phyloP scores from a whole-genome alignment of 2,888 invertebrate species.

The Andrena minutula region DNA sequence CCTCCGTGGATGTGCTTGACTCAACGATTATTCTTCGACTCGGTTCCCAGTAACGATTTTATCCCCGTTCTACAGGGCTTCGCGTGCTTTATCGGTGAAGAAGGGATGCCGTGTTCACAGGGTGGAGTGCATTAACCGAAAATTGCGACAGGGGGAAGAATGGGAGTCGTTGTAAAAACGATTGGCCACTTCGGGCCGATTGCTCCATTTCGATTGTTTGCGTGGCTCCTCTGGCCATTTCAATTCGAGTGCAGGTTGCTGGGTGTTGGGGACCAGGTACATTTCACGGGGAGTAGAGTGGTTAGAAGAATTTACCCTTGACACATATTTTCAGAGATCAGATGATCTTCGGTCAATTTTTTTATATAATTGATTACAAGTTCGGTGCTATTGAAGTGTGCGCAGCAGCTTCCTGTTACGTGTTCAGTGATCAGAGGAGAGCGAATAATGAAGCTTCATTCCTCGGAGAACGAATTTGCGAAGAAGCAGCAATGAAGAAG shows the following conservation, averaged over 20 bases:
- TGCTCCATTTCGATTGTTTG: conserved; percentile 29
- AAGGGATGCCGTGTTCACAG: conserved; percentile 11
- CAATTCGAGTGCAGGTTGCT: conserved; percentile 6
- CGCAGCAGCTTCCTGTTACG: not conserved
- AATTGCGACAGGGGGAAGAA: conserved; percentile 51
- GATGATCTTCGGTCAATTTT: too few relatives aligned
- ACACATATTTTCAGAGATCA: too few relatives aligned
- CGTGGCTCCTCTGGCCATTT: not conserved
- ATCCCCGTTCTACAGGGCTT: not conserved
- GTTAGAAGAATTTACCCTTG: not conserved
- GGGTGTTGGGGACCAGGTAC: not conserved
- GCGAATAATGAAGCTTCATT: conserved; percentile 4
- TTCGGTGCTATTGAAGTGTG: too few relatives aligned
- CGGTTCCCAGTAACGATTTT: not conserved
- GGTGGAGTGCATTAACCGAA: conserved; percentile 24
- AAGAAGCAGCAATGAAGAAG: conserved; percentile 27
- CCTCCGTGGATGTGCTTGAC: conserved; percentile 18
- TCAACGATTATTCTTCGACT: conserved; percentile 55
- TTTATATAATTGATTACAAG: too few relatives aligned
- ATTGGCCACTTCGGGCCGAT: conserved; percentile 41
- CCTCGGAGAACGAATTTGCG: conserved; percentile 23
- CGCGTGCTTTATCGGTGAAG: conserved; percentile 6
- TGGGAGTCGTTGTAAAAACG: conserved; percentile 33
- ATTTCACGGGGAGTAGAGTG: not conserved
- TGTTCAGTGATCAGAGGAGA: not conserved